Evolutionary conservation across 2,888 invertebrate genomes (phyloP).

Genomic region (Acronicta psi): DNA sequence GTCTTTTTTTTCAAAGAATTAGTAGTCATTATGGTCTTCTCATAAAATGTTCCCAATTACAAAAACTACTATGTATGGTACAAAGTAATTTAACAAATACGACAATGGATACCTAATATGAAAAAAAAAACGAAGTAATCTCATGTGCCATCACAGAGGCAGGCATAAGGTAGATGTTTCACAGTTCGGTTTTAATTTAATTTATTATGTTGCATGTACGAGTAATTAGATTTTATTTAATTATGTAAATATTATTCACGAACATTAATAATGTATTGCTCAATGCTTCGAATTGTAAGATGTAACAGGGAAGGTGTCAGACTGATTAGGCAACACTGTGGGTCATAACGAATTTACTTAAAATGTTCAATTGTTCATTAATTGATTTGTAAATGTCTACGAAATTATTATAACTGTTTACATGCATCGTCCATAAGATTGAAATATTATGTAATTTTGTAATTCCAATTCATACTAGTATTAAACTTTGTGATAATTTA

Average conservation of each 20-base stretch:
- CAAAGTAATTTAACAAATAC: conserved; percentile 75
- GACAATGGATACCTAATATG: conserved; percentile 43
- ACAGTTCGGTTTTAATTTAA: conserved; percentile 55
- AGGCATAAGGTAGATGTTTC: conserved; percentile 57
- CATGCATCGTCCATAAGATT: conserved; percentile 14
- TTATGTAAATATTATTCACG: conserved; percentile 47
- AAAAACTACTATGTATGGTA: conserved; percentile 71
- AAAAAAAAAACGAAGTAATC: conserved; percentile 61
- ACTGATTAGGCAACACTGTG: conserved; percentile 1
- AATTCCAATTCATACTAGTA: conserved; percentile 44
- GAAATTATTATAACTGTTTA: conserved; percentile 23
- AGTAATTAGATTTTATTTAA: conserved; percentile 28
- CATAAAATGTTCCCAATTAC: conserved; percentile 26
- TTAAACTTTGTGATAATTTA: conserved; percentile 57
- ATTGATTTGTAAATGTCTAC: conserved; percentile 9
- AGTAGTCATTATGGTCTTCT: conserved; percentile 15
- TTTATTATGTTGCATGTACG: conserved; percentile 44
- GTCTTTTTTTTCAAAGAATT: too few species aligned
- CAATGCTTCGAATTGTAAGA: conserved; percentile 29
- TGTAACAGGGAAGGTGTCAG: background rate
- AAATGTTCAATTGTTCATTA: background rate
- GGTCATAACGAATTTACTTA: background rate
- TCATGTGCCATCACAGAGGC: conserved; percentile 84
- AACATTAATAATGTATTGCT: conserved; percentile 35
- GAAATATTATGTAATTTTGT: conserved; percentile 23